These are phyloP conservation scores for Andrena cerasifolii DNA, from an alignment of 1,140 invertebrate genomes.

Conservation along the genomic window DNA sequence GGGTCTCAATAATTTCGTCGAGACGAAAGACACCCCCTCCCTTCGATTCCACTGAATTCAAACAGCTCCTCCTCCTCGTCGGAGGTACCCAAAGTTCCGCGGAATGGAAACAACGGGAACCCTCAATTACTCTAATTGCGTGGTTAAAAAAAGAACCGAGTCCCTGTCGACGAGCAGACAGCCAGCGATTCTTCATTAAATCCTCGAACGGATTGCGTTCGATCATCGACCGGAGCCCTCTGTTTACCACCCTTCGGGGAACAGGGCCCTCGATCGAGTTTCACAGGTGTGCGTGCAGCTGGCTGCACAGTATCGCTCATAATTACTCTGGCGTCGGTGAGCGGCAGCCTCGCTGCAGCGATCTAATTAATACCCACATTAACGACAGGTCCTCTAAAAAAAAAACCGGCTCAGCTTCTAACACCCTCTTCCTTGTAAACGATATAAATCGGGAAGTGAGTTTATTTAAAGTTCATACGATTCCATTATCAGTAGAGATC, in stretches of 20 bases:
- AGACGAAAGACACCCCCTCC: no score
- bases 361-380: background rate
- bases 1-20: background rate
- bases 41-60: background rate
- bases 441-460: no score
- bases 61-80: slow-evolving; percentile 16
- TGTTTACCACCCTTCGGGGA: background rate
- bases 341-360: background rate
- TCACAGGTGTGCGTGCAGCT: slow-evolving; percentile 1
- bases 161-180: slow-evolving; percentile 20
- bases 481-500: no score
- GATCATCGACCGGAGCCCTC: background rate
- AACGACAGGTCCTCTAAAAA: background rate
- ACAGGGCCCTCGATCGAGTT: background rate
- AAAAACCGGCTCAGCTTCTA: no score
- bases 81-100: background rate
- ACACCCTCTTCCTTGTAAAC: no score
- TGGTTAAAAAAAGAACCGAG: slow-evolving; percentile 29
- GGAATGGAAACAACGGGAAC: slow-evolving; percentile 30
- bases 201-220: slow-evolving; percentile 21
- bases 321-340: background rate
- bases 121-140: slow-evolving; percentile 50
- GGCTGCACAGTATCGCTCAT: background rate
- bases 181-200: slow-evolving; percentile 39
- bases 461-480: no score